phyloP scores from a whole-genome alignment of 2,113 vertebrate species.

The Potamarius usumacintae region DNA sequence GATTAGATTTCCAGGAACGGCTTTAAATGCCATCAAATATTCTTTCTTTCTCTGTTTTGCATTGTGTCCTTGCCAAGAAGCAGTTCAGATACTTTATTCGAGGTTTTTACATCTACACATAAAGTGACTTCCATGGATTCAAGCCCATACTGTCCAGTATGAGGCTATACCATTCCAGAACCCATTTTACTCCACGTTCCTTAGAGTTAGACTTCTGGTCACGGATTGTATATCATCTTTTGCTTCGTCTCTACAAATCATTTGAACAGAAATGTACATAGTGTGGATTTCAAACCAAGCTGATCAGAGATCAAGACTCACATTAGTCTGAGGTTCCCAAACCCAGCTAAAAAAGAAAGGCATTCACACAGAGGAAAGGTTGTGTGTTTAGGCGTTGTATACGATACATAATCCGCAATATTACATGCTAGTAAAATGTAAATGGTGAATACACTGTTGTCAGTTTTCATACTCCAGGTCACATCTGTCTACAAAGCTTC shows the following conservation, averaged over 20 bases:
- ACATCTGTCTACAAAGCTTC: background rate
- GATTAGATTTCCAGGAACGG: constrained; percentile 21
- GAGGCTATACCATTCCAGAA: background rate
- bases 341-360: background rate
- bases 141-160: background rate
- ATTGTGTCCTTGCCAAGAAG: background rate
- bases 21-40: constrained; percentile 21
- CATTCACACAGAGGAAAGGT: background rate
- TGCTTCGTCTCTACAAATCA: background rate
- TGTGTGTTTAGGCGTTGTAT: background rate
- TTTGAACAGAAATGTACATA: background rate
- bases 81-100: background rate
- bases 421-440: constrained; percentile 24
- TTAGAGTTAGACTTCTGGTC: background rate
- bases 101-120: background rate
- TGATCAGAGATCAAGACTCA: background rate
- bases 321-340: background rate
- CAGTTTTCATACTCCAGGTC: background rate
- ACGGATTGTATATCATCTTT: background rate
- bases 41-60: background rate
- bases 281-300: background rate
- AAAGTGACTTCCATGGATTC: background rate
- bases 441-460: background rate
- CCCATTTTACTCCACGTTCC: background rate
- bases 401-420: constrained; percentile 16